phyloP scores from a whole-genome alignment of 2,888 invertebrate genomes.

The Thysanoteuthis rhombus region DNA sequence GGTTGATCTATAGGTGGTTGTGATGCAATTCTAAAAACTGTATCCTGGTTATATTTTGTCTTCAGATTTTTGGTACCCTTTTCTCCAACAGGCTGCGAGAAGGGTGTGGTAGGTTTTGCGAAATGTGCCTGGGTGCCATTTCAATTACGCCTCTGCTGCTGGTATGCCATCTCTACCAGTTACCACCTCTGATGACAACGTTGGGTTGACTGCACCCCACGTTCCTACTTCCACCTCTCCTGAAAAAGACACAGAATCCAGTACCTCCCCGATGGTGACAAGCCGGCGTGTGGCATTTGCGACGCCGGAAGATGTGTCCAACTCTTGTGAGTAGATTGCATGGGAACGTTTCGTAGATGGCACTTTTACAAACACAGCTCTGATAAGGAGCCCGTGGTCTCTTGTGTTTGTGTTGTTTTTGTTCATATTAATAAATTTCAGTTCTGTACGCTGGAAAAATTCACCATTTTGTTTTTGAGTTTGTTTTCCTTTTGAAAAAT shows the following conservation, averaged over 20 bases:
- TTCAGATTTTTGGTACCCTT: not conserved
- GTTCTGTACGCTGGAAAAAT: not conserved
- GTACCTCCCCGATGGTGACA: constrained; percentile 12
- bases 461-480: not conserved
- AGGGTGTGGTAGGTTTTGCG: not conserved
- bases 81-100: not conserved
- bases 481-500: not conserved
- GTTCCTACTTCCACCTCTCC: not conserved
- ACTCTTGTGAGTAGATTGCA: not conserved
- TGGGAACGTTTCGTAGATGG: not conserved
- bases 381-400: not conserved
- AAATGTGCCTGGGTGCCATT: not conserved
- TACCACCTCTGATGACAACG: not conserved
- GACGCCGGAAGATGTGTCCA: not conserved
- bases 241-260: not conserved
- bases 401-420: not conserved
- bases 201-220: constrained; percentile 12
- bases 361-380: not conserved
- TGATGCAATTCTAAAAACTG: not conserved
- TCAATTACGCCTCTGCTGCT: not conserved
- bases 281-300: not conserved
- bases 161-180: not conserved
- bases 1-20: not conserved
- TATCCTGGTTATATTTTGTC: not conserved
- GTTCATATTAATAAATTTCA: not conserved